Percentiles rank a stretch among this genome's conserved stretches.
Evolutionary conservation across 2,113 vertebrate species (phyloP).

Genomic region (Gavia stellata): DNA sequence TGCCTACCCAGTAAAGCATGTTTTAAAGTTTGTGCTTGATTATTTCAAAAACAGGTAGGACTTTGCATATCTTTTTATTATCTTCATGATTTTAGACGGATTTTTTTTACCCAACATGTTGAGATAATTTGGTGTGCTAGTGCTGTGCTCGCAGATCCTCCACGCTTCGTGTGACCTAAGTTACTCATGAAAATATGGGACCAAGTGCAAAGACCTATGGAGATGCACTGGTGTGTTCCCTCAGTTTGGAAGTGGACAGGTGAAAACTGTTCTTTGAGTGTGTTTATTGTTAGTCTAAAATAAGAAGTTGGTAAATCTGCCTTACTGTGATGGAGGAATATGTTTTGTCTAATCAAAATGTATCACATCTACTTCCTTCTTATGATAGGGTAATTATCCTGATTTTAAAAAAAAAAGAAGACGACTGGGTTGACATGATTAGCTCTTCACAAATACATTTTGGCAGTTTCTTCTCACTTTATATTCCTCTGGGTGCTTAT

Average conservation of each 20-base stretch:
- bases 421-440: neutral
- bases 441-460: neutral
- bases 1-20: neutral
- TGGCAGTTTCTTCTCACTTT: neutral
- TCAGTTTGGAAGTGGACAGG: neutral
- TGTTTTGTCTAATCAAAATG: neutral
- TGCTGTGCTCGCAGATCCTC: neutral
- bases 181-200: neutral
- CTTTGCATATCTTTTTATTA: neutral
- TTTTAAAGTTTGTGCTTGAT: neutral
- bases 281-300: neutral
- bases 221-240: neutral
- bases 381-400: neutral
- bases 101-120: fast-evolving
- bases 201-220: neutral
- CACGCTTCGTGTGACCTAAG: fast-evolving
- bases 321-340: neutral
- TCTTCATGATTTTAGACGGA: neutral
- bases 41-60: neutral
- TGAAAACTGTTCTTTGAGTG: neutral
- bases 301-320: neutral
- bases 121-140: neutral
- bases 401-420: neutral
- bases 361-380: neutral
- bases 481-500: neutral